These are phyloP conservation scores for Labroides dimidiatus DNA, from an alignment of 2,797 vertebrate species.

Conservation along the genomic window DNA sequence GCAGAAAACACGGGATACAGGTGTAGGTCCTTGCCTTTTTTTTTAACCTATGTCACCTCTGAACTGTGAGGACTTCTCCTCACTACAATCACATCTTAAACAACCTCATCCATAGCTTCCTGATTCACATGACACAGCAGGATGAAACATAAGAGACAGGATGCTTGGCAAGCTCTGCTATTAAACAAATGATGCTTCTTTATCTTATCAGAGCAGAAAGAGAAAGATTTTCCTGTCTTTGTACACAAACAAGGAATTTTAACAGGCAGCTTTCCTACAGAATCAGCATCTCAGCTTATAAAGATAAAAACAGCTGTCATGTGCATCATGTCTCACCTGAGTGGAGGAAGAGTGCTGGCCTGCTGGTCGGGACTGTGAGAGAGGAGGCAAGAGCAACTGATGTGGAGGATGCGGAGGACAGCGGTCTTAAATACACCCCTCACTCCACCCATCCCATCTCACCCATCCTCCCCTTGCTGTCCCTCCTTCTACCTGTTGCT, in stretches of 20 bases:
- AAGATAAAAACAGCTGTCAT: conserved; percentile 7
- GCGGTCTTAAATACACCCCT: conserved; percentile 82
- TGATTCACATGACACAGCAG: not conserved
- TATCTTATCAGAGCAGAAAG: conserved; percentile 1
- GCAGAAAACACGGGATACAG: conserved; percentile 54
- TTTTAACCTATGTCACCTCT: conserved; percentile 54
- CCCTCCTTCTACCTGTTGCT: conserved; percentile 63
- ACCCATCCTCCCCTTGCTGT: conserved; percentile 25
- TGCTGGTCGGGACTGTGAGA: conserved; percentile 52
- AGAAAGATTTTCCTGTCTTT: conserved; percentile 12
- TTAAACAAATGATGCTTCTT: not conserved
- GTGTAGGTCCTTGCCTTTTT: conserved; percentile 54
- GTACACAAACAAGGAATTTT: not conserved
- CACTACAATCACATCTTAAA: conserved; percentile 22
- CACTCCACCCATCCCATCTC: conserved; percentile 71
- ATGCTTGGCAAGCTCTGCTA: not conserved
- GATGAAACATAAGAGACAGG: not conserved
- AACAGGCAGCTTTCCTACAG: conserved; percentile 3
- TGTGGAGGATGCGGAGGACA: conserved; percentile 53
- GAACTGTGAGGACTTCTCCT: conserved; percentile 47
- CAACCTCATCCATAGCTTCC: not conserved
- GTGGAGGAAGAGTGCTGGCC: conserved; percentile 49
- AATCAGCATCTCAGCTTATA: not conserved
- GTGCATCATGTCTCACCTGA: conserved; percentile 76
- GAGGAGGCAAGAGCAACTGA: conserved; percentile 51